Percentiles rank a stretch among this genome's conserved stretches.
Evolutionary conservation across 2,888 invertebrate species (phyloP).

Genomic region (Apantesis nais): DNA sequence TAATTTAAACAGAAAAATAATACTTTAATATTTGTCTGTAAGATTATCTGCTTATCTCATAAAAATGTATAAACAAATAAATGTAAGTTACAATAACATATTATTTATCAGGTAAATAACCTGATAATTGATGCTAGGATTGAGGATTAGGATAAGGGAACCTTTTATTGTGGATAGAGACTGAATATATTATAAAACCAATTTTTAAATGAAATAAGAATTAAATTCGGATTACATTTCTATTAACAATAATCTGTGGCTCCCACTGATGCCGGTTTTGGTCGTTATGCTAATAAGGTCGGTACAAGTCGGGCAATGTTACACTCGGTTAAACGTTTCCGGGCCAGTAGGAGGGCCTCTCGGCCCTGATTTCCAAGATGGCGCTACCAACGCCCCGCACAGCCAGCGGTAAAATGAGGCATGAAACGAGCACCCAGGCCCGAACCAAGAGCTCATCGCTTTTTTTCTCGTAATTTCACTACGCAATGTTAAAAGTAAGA

Average conservation of each 20-base stretch:
- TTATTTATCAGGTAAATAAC: no score
- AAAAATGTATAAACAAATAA: no score
- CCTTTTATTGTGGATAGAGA: no score
- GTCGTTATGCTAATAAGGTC: slow-evolving; percentile 8
- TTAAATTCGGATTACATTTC: background rate
- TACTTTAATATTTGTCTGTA: background rate
- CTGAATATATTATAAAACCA: no score
- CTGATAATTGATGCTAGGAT: background rate
- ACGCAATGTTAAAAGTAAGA: no score
- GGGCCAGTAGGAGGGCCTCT: slow-evolving; percentile 6
- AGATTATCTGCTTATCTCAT: no score
- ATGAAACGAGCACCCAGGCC: background rate
- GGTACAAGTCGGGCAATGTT: slow-evolving; percentile 14
- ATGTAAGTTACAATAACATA: background rate
- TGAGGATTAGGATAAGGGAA: no score
- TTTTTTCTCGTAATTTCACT: no score
- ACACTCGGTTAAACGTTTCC: slow-evolving; percentile 13
- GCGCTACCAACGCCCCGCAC: background rate
- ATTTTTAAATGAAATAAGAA: background rate
- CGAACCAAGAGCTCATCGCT: background rate
- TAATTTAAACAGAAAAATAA: background rate
- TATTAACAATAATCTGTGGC: background rate
- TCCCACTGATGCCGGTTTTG: background rate
- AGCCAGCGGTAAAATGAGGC: background rate
- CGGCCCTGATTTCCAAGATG: background rate